Conservation (phyloP, 1,140 invertebrate genomes). For the Hormaphis cornu region DNA sequence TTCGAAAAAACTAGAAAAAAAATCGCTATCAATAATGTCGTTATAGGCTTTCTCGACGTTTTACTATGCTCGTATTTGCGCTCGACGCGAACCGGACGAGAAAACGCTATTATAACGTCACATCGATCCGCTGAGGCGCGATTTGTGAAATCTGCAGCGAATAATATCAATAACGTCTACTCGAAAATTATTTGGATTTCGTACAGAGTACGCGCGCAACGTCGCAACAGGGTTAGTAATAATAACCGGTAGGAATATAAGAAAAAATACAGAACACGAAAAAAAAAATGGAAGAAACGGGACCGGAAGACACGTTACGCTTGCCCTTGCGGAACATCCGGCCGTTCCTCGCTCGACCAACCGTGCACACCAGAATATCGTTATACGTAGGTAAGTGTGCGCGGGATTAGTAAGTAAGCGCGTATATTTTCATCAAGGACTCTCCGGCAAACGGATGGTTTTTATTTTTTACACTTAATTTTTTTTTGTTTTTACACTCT, state of each 20-base stretch:
- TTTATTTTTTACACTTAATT: too few relatives aligned
- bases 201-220: neutral
- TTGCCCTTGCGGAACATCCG: slow-evolving; percentile 31
- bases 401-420: slow-evolving; percentile 25
- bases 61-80: too few relatives aligned
- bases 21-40: too few relatives aligned
- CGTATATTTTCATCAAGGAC: slow-evolving; percentile 14
- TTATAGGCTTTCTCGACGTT: neutral
- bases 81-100: neutral
- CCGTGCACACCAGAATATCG: slow-evolving; percentile 21
- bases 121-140: neutral
- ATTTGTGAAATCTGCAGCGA: neutral
- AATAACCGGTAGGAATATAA: too few relatives aligned
- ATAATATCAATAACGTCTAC: slow-evolving; percentile 19
- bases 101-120: neutral
- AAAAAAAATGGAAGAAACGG: neutral
- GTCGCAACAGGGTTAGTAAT: neutral
- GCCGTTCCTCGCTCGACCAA: slow-evolving; percentile 24
- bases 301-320: slow-evolving; percentile 28
- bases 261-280: neutral
- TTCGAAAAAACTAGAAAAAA: too few relatives aligned
- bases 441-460: neutral
- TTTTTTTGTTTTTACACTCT: too few relatives aligned
- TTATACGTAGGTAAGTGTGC: too few relatives aligned
- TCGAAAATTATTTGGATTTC: neutral